Evolutionary conservation across 2,888 invertebrate species (phyloP).

Genomic region (Lepidochrysops patricia): DNA sequence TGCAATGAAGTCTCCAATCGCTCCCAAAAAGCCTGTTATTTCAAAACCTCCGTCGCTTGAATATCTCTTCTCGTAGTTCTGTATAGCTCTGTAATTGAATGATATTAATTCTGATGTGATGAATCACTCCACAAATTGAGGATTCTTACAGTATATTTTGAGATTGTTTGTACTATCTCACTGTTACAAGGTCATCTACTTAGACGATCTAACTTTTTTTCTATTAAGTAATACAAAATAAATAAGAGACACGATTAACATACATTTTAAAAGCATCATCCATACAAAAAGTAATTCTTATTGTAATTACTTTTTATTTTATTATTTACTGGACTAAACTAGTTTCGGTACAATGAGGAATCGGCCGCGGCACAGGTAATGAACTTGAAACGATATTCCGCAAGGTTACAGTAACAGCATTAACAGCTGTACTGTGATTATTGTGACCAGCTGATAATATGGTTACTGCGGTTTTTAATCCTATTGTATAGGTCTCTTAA

Average conservation of each 20-base stretch:
- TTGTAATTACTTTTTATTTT: no score
- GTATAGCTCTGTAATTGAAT: conserved; percentile 80
- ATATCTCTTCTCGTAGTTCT: conserved; percentile 89
- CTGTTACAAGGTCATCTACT: no score
- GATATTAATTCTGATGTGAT: no score
- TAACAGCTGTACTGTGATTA: not conserved
- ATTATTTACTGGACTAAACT: not conserved
- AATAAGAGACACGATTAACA: no score
- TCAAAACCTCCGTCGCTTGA: conserved; percentile 91
- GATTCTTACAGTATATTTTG: no score
- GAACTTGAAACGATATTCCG: not conserved
- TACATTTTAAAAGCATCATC: not conserved
- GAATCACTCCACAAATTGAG: no score
- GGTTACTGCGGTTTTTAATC: not conserved
- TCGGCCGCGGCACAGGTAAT: not conserved
- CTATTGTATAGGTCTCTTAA: conserved; percentile 2
- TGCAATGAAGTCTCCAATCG: conserved; percentile 92
- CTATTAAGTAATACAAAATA: no score
- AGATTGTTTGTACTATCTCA: no score
- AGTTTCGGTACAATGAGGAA: not conserved
- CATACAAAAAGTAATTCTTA: not conserved
- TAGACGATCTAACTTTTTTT: no score
- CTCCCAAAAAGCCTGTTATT: conserved; percentile 88
- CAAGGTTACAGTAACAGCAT: conserved; percentile 2
- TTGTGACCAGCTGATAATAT: not conserved